Evolutionary conservation across 2,888 invertebrate genomes (phyloP).

Genomic region (Acronicta alni): DNA sequence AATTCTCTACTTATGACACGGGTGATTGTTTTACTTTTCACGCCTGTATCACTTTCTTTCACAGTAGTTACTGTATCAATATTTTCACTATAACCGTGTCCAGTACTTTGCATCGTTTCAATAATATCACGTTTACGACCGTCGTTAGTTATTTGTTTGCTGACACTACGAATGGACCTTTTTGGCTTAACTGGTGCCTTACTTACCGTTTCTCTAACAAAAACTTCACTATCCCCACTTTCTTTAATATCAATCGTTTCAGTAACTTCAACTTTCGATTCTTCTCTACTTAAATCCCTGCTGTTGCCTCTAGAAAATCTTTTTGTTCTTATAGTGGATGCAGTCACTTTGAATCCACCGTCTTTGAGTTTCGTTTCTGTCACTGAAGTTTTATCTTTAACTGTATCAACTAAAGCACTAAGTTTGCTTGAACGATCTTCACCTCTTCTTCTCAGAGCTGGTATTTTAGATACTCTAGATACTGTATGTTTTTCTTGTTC

Average conservation of each 20-base stretch:
- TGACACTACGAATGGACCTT: constrained; percentile 19
- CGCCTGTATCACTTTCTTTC: constrained; percentile 23
- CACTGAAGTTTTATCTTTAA: constrained; percentile 25
- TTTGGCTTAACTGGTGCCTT: constrained; percentile 19
- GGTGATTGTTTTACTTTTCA: constrained; percentile 49
- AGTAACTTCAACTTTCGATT: constrained; percentile 28
- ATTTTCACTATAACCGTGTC: neutral
- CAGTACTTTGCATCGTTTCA: constrained; percentile 9
- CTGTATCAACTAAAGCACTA: constrained; percentile 29
- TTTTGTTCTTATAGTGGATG: constrained; percentile 45
- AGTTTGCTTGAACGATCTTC: constrained; percentile 33
- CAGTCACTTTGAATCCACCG: constrained; percentile 49
- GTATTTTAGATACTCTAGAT: constrained; percentile 70
- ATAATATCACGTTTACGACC: constrained; percentile 14
- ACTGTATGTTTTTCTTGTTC: constrained; percentile 59
- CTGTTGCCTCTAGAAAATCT: constrained; percentile 41
- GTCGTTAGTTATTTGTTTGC: constrained; percentile 14
- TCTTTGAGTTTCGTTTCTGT: constrained; percentile 36
- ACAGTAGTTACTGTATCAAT: neutral
- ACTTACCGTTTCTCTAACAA: constrained; percentile 22
- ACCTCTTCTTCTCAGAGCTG: constrained; percentile 71
- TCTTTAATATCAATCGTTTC: constrained; percentile 35
- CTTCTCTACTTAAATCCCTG: constrained; percentile 27
- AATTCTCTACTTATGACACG: constrained; percentile 46
- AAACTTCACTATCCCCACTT: constrained; percentile 26